Evolutionary conservation across 2,113 vertebrate genomes (phyloP), one percentile per base, ranked within the genome.

Genomic region (Microtus pennsylvanicus): DNA sequence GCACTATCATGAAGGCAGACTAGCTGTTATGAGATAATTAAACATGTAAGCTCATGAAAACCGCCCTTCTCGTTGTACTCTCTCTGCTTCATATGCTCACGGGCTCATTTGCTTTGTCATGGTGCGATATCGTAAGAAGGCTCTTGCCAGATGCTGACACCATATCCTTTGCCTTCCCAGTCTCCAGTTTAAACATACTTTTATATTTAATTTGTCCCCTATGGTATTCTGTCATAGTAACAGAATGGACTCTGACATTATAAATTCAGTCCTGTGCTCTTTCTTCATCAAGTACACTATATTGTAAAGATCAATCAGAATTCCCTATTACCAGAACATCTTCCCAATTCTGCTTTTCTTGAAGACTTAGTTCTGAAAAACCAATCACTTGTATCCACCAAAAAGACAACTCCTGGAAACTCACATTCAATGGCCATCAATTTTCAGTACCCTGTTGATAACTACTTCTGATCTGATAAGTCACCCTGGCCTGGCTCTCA

Each of bases 321-420:
- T 70, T 83, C 75, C 52, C 75, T 86, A 35, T 74, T 72, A 6
- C 26, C 45, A 77, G 16, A 90, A 35, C 3, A 13, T 58, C 61
- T 81, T 86, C 22, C 52, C 70, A 75, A 10, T 19, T 77, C 86
- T 78, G 75, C 76, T 67, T 22, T 78, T 95, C 90, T 76, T 81
- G 3, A 94, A 90, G 67, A 69, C 28, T 75, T 89, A 2, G 30
- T 94, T 92, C 86, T 42, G 12, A 47, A 96, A 75, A 65, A 0
- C 45, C 21, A 38, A 74, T 61, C n/a, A 70, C 47, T 38, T 72
- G 0, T 42, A 78, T 87, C 17, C 1, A 30, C 78, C 35, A 87
- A 86, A 93, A 95, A 93, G 65, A 38, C 17, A 86, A 76, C 85
- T 88, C 82, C 45, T 55, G 67, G 81, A 83, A 77, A 19, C 10